Evolutionary conservation across 2,797 vertebrate species (phyloP).

Genomic region (Enteromius fasciolatus): DNA sequence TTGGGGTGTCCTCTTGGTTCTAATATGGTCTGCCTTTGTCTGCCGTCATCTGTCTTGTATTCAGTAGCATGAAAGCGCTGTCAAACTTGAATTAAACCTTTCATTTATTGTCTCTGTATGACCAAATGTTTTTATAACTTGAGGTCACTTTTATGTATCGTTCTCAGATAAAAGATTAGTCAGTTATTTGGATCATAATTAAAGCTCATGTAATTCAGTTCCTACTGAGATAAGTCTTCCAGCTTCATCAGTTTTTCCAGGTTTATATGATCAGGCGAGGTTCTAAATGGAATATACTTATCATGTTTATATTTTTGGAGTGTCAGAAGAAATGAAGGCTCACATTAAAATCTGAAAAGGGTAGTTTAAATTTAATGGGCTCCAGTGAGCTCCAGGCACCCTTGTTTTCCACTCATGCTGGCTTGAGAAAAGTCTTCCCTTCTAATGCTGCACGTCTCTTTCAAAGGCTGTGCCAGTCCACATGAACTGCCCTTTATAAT

Average conservation of each 20-base stretch:
- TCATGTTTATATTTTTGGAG: constrained; percentile 63
- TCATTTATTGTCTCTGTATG: constrained; percentile 12
- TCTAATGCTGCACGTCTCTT: constrained; percentile 30
- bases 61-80: neutral
- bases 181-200: constrained; percentile 51
- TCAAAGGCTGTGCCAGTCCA: constrained; percentile 44
- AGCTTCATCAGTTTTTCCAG: constrained; percentile 64
- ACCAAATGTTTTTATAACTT: neutral
- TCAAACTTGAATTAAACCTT: neutral
- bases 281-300: constrained; percentile 61
- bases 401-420: constrained; percentile 49
- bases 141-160: neutral
- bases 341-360: constrained; percentile 49
- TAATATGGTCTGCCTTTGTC: neutral
- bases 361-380: constrained; percentile 42
- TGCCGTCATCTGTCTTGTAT: neutral
- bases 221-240: constrained; percentile 25
- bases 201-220: constrained; percentile 27
- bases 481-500: constrained; percentile 47
- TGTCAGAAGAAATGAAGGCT: constrained; percentile 55
- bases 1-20: neutral
- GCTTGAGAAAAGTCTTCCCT: constrained; percentile 32
- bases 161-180: constrained; percentile 31
- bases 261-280: constrained; percentile 56
- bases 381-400: constrained; percentile 25